Evolutionary conservation across 1,140 invertebrate genomes (phyloP).

Genomic region (Neodiprion fabricii): DNA sequence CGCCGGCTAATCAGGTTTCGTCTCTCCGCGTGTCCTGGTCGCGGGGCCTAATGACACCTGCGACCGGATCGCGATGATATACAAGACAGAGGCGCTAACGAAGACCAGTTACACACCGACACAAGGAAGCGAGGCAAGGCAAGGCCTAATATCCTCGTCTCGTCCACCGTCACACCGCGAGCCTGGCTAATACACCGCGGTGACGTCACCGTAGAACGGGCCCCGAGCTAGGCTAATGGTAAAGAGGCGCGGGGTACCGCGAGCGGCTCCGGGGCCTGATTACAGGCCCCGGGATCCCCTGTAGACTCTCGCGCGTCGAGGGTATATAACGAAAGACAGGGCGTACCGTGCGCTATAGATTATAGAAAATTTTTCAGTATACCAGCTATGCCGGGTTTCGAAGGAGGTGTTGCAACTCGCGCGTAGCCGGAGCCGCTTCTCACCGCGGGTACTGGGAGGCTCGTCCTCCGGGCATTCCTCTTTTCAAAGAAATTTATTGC

Average conservation of each 20-base stretch:
- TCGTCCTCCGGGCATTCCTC: not conserved
- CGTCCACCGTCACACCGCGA: no score
- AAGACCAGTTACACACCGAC: constrained; percentile 35
- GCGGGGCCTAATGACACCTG: constrained; percentile 52
- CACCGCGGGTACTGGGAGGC: not conserved
- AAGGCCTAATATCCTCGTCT: no score
- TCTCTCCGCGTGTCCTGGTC: not conserved
- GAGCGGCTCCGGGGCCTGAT: constrained; percentile 6
- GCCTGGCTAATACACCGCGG: not conserved
- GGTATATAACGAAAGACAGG: constrained; percentile 2
- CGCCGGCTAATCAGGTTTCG: not conserved
- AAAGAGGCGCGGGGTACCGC: not conserved
- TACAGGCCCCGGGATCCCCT: constrained; percentile 3
- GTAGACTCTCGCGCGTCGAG: constrained; percentile 6
- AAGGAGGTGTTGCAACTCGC: constrained; percentile 4
- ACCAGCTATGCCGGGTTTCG: not conserved
- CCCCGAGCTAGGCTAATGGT: constrained; percentile 2
- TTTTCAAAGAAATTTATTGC: not conserved
- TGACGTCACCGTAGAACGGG: constrained; percentile 2
- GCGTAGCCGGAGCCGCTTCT: not conserved
- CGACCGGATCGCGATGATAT: constrained; percentile 48
- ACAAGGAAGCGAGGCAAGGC: not conserved
- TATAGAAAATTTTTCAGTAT: constrained; percentile 1
- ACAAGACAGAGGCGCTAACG: constrained; percentile 53
- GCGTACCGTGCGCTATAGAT: not conserved